Conservation (phyloP, 2,797 vertebrate species). For the Octomys mimax region DNA sequence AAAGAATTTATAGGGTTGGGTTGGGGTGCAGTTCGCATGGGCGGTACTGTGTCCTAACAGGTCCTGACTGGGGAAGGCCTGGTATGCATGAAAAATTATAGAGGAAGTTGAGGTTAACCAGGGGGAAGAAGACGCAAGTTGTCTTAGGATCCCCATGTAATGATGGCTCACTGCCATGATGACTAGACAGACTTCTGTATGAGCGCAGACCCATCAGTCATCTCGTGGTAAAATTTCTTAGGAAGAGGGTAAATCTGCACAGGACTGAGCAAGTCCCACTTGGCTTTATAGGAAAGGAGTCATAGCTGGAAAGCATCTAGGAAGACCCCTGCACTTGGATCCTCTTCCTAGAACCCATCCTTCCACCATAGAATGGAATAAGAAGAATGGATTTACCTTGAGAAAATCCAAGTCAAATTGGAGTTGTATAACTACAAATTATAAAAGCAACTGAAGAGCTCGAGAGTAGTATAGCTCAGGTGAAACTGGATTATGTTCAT, state of each 20-base stretch:
- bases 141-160: too few relatives aligned
- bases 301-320: background rate
- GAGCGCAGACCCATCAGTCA: too few relatives aligned
- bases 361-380: background rate
- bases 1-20: too few relatives aligned
- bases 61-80: too few relatives aligned
- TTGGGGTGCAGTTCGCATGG: too few relatives aligned
- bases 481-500: background rate
- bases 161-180: too few relatives aligned
- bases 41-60: too few relatives aligned
- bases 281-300: background rate
- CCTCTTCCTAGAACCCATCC: background rate
- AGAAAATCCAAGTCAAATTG: constrained; percentile 17
- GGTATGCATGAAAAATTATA: too few relatives aligned
- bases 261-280: background rate
- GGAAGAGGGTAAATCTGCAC: background rate
- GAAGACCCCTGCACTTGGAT: background rate
- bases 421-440: background rate
- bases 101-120: too few relatives aligned
- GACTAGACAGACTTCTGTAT: too few relatives aligned
- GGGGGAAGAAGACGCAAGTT: too few relatives aligned
- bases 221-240: background rate
- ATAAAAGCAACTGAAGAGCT: constrained; percentile 9
- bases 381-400: background rate
- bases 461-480: background rate